Evolutionary conservation across 1,140 invertebrate species (phyloP).

Genomic region (Lerema accius): DNA sequence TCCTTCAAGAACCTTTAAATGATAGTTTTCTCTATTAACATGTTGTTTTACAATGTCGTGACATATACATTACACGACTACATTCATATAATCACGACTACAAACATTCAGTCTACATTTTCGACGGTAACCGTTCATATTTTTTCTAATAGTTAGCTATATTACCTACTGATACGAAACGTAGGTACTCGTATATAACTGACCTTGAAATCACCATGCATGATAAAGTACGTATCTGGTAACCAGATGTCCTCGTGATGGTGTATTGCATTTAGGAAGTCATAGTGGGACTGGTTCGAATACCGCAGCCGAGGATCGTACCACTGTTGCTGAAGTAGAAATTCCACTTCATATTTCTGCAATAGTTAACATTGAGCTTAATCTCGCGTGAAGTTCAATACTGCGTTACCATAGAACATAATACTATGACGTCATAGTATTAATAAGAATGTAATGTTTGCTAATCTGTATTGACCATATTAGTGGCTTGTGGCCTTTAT

Average conservation of each 20-base stretch:
- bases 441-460: too few species aligned
- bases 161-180: neutral
- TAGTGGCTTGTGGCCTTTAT: neutral
- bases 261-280: conserved; percentile 94
- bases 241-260: conserved; percentile 95
- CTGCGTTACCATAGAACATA: too few species aligned
- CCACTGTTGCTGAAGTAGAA: conserved; percentile 95
- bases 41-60: conserved; percentile 8
- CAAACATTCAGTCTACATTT: conserved; percentile 25
- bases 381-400: too few species aligned
- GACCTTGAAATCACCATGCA: conserved; percentile 95
- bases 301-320: conserved; percentile 93
- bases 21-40: conserved; percentile 4
- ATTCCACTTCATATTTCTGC: conserved; percentile 98
- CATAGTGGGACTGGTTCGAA: conserved; percentile 92
- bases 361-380: conserved; percentile 27
- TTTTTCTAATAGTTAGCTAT: conserved; percentile 14
- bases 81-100: neutral
- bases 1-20: neutral
- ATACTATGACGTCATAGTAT: too few species aligned
- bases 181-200: conserved; percentile 31
- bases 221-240: conserved; percentile 97
- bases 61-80: conserved; percentile 15
- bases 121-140: conserved; percentile 11
- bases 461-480: too few species aligned